Conservation (phyloP, 2,113 vertebrate species). For the Emydocephalus ijimae region DNA sequence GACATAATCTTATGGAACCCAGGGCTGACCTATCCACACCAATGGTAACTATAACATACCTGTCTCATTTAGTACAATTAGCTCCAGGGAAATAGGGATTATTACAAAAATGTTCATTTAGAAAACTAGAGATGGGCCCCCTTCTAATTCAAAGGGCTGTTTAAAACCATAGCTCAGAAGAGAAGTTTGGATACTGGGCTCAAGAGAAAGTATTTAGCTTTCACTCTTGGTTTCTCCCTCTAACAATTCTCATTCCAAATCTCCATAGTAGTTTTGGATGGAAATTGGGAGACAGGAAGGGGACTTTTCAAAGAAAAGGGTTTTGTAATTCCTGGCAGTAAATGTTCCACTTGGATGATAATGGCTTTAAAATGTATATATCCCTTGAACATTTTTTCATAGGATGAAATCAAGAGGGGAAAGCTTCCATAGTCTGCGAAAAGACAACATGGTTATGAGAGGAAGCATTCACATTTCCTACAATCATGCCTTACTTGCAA, state of each 20-base stretch:
- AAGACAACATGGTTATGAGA: not conserved
- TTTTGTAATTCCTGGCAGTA: not conserved
- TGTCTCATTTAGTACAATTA: not conserved
- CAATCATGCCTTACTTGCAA: not conserved
- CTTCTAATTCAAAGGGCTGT: not conserved
- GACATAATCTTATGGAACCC: not conserved
- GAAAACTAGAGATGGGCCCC: not conserved
- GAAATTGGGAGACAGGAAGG: not conserved
- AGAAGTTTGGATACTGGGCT: not conserved
- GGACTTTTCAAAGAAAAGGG: not conserved
- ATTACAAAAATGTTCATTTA: not conserved
- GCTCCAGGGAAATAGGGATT: not conserved
- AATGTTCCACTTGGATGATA: not conserved
- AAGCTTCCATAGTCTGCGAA: not conserved
- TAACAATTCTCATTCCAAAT: not conserved
- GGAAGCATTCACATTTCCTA: not conserved
- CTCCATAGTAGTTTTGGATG: not conserved
- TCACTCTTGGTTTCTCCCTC: not conserved
- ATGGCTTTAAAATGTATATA: not conserved
- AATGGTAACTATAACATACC: conserved; percentile 16
- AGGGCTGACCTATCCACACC: not conserved
- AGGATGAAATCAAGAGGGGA: not conserved
- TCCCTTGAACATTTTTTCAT: not conserved
- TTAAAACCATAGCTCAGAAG: not conserved
- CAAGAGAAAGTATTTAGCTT: not conserved